Percentiles rank a stretch among this genome's conserved stretches.
Conservation (phyloP, 2,113 vertebrate genomes). For the Thalassarche chlororhynchos region DNA sequence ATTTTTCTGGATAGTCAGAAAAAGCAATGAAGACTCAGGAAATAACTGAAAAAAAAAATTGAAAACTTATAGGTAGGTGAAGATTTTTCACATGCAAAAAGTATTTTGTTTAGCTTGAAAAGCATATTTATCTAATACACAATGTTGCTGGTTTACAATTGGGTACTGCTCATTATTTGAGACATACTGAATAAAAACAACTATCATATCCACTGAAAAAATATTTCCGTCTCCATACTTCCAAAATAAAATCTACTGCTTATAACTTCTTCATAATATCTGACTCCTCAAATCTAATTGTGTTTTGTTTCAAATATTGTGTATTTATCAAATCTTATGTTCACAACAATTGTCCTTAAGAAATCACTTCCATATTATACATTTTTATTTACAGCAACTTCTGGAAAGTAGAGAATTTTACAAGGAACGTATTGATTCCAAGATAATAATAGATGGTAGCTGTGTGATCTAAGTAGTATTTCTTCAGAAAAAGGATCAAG, state of each 20-base stretch:
- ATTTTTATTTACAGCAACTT: not conserved
- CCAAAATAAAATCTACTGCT: not conserved
- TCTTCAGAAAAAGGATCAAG: slow-evolving; percentile 28
- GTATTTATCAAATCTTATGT: slow-evolving; percentile 13
- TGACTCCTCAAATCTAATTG: slow-evolving; percentile 21
- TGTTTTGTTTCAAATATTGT: slow-evolving; percentile 24
- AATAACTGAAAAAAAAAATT: not conserved
- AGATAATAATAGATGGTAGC: slow-evolving; percentile 53
- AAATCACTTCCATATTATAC: not conserved
- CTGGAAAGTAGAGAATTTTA: slow-evolving; percentile 21
- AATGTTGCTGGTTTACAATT: not conserved
- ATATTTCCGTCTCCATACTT: not conserved
- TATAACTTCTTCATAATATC: not conserved
- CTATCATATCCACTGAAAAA: not conserved
- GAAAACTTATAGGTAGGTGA: not conserved
- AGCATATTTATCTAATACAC: not conserved
- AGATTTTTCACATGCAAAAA: not conserved
- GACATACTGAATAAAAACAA: not conserved
- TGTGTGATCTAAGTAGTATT: slow-evolving; percentile 17
- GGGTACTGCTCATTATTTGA: not conserved
- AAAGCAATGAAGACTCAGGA: not conserved
- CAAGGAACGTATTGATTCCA: slow-evolving; percentile 61
- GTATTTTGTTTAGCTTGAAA: not conserved
- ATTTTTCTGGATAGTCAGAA: not conserved
- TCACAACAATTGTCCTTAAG: slow-evolving; percentile 11